phyloP scores from a whole-genome alignment of 30 jellyfish, hydroid and myxozoan species.

The Mastigias papua region DNA sequence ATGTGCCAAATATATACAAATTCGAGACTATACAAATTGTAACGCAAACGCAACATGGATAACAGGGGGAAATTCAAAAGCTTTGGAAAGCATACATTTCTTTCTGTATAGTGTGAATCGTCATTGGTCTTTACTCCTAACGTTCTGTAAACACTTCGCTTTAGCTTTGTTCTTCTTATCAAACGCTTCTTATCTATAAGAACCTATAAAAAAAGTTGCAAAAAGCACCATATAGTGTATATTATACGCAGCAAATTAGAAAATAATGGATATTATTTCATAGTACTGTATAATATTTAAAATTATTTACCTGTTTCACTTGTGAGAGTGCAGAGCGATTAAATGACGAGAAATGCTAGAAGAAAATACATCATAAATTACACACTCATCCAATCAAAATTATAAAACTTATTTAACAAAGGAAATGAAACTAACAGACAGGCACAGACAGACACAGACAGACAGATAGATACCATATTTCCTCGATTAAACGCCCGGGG shows the following conservation, averaged over 20 bases:
- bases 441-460: too few relatives aligned
- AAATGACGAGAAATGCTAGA: conserved; percentile 78
- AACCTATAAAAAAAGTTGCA: conserved; percentile 35
- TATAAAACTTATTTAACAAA: too few relatives aligned
- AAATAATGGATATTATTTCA: too few relatives aligned
- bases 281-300: too few relatives aligned
- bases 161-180: conserved; percentile 83
- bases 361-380: background rate
- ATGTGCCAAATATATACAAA: too few relatives aligned
- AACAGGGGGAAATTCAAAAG: background rate
- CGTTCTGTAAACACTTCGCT: conserved; percentile 73
- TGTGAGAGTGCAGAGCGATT: conserved; percentile 82
- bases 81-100: background rate
- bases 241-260: background rate
- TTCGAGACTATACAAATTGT: too few relatives aligned
- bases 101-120: background rate
- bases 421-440: too few relatives aligned
- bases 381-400: background rate
- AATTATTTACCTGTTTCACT: conserved; percentile 82
- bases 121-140: conserved; percentile 59
- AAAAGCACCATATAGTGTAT: background rate
- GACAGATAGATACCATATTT: too few relatives aligned
- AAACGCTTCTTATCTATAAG: conserved; percentile 82
- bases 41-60: background rate
- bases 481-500: too few relatives aligned